Evolutionary conservation across 2,113 vertebrate genomes (phyloP), one percentile per base, ranked within the genome.

Genomic region (Crotalus viridis): DNA sequence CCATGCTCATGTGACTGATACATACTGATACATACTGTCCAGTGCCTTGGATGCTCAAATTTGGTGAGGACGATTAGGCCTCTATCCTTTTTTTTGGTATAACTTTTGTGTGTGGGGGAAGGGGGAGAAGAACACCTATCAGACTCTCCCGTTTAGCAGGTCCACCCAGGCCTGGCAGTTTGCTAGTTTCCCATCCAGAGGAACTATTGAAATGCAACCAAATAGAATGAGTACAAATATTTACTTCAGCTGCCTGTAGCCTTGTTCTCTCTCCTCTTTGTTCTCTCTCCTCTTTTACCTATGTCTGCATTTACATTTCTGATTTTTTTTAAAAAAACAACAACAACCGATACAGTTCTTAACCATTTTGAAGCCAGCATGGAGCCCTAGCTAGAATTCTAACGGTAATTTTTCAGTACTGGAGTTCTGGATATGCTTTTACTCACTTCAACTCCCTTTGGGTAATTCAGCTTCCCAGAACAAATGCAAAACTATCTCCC

Each of bases 341-440:
- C 7, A 51, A 51, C 48, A 51, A 51, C 96, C 96, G 96, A 97
- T 98, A 97, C 97, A 97, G 97, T 96, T 97, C 97, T 97, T 96
- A 97, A 19, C 96, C 97, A 95, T 96, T 97, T 96, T 97, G 96
- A 98, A 98, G 96, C 97, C 97, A 98, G 97, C 97, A 97, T 96
- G 96, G 95, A 95, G 96, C 95, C 97, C 95, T 96, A 96, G 95
- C 95, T 96, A 96, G 95, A 95, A 96, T 97, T 87, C 56, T 97
- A 93, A 96, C 95, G 95, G 95, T 97, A 97, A 96, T 97, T 81
- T 57, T 97, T 97, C 96, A 96, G 97, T 97, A 97, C 94, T 97
- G 94, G 96, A 96, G 69, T 93, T 95, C 96, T 95, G 96, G 93
- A 91, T 95, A 13, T 97, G 93, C 89, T 22, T 13, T 15, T 56